These are phyloP conservation scores for Hymenopus coronatus DNA, from an alignment of 2,888 invertebrate species.

Conservation along the genomic window DNA sequence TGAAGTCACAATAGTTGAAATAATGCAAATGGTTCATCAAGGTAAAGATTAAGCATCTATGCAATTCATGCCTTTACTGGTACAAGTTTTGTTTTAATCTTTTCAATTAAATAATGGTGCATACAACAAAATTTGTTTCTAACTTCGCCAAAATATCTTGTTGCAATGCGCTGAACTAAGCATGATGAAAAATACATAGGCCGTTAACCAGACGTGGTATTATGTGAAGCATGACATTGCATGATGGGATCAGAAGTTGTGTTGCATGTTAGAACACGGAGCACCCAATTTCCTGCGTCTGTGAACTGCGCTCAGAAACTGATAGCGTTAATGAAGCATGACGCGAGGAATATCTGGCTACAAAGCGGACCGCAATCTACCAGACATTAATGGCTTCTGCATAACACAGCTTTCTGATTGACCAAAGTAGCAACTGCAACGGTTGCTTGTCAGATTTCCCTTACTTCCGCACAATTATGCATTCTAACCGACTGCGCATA, in stretches of 20 bases:
- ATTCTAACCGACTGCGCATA: neutral
- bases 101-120: no score
- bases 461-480: neutral
- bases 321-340: neutral
- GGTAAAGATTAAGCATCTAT: no score
- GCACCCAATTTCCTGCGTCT: neutral
- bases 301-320: neutral
- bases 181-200: neutral
- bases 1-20: no score
- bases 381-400: neutral
- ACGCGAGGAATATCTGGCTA: neutral
- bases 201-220: neutral
- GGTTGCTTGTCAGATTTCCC: neutral
- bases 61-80: no score
- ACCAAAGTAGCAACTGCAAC: neutral
- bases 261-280: neutral
- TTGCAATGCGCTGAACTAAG: no score
- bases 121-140: no score
- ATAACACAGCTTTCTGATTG: neutral
- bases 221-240: neutral
- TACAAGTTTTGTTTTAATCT: no score
- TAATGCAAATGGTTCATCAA: no score
- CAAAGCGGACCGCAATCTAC: neutral
- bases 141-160: no score
- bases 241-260: neutral